These are phyloP conservation scores for Diadophis punctatus DNA, from an alignment of 2,113 vertebrate species.

Conservation along the genomic window DNA sequence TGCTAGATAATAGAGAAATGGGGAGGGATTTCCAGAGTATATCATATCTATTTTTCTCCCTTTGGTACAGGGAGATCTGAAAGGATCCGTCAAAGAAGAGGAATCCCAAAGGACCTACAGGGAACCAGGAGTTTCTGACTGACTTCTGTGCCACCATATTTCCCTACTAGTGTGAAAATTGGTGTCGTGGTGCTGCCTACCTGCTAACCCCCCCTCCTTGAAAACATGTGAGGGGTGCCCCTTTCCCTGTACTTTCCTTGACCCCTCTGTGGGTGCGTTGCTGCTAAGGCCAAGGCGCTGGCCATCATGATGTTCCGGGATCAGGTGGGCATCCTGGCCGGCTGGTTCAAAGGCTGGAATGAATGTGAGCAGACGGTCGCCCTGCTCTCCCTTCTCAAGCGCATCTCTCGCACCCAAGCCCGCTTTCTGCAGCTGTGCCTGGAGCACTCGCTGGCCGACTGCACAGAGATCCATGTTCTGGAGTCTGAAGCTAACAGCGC, in stretches of 20 bases:
- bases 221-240: conserved; percentile 67
- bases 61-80: not conserved
- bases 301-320: conserved; percentile 98
- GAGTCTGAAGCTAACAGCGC: conserved; percentile 94
- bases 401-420: conserved; percentile 89
- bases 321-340: conserved; percentile 92
- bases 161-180: not conserved
- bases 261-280: conserved; percentile 48
- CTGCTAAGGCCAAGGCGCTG: conserved; percentile 46
- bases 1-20: not conserved
- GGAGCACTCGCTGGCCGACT: conserved; percentile 93
- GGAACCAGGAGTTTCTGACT: not conserved
- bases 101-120: not conserved
- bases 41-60: not conserved
- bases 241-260: conserved; percentile 15
- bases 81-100: not conserved
- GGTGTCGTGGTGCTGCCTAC: not conserved
- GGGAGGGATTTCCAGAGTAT: not conserved
- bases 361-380: conserved; percentile 97
- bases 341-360: conserved; percentile 97
- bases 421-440: conserved; percentile 95
- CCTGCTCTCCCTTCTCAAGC: conserved; percentile 89
- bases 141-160: not conserved
- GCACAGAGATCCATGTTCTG: conserved; percentile 89
- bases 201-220: not conserved